Evolutionary conservation across 2,888 invertebrate species (phyloP).

Genomic region (Noctua comes): DNA sequence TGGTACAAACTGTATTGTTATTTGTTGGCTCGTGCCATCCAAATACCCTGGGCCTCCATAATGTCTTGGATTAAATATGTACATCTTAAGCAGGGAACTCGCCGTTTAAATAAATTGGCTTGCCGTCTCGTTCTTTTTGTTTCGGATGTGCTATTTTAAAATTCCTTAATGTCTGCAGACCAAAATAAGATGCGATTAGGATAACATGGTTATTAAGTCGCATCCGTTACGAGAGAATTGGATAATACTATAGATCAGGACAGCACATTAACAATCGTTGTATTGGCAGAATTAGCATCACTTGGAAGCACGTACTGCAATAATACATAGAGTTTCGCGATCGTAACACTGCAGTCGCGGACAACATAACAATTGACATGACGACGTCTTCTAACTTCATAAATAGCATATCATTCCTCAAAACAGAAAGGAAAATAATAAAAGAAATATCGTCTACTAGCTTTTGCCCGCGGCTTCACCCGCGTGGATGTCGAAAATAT

Average conservation of each 20-base stretch:
- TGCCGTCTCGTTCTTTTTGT: slow-evolving; percentile 53
- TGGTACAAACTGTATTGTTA: slow-evolving; percentile 80
- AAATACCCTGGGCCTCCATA: slow-evolving; percentile 65
- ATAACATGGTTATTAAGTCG: slow-evolving; percentile 16
- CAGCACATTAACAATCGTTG: background rate
- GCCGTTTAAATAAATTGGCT: slow-evolving; percentile 66
- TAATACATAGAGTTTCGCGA: slow-evolving; percentile 37
- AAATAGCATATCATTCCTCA: background rate
- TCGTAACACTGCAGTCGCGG: slow-evolving; percentile 16
- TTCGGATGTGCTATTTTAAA: slow-evolving; percentile 50
- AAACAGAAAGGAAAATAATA: background rate
- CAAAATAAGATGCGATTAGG: slow-evolving; percentile 34
- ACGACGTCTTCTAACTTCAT: slow-evolving; percentile 17
- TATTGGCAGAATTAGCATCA: slow-evolving; percentile 22
- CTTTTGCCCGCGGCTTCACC: too few relatives aligned
- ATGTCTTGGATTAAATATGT: slow-evolving; percentile 68
- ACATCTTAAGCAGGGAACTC: slow-evolving; percentile 70
- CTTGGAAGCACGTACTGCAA: slow-evolving; percentile 12
- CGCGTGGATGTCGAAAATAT: too few relatives aligned
- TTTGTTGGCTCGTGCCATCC: slow-evolving; percentile 73
- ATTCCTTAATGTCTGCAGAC: slow-evolving; percentile 43
- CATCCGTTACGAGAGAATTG: slow-evolving; percentile 22
- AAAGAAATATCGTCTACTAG: background rate
- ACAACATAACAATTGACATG: slow-evolving; percentile 29
- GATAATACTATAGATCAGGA: slow-evolving; percentile 2